Evolutionary conservation across 2,888 invertebrate species (phyloP).

Genomic region (Erebia aethiops): DNA sequence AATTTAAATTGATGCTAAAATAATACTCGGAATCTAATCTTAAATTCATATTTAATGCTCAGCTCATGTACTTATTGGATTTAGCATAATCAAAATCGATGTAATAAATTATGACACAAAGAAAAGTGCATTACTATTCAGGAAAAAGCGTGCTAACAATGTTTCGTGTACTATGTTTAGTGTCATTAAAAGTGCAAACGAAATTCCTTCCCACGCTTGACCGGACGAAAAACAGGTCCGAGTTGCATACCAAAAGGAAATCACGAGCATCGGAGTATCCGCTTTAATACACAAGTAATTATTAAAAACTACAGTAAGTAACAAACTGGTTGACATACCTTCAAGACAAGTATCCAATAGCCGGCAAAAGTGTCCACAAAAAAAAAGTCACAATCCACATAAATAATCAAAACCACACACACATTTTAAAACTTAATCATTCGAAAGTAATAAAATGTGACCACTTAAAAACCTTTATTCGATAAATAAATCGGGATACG

Average conservation of each 20-base stretch:
- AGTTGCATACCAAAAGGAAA: conserved; percentile 74
- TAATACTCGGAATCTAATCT: background rate
- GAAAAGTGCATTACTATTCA: conserved; percentile 1
- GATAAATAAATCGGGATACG: conserved; percentile 37
- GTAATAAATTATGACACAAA: background rate
- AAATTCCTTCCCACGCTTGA: conserved; percentile 75
- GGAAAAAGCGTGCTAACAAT: background rate
- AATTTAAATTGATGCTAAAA: too few relatives aligned
- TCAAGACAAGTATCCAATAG: conserved; percentile 43
- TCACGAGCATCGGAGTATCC: conserved; percentile 53
- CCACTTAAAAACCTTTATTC: conserved; percentile 34
- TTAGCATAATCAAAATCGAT: background rate
- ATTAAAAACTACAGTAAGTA: conserved; percentile 53
- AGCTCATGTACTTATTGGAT: background rate
- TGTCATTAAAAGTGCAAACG: conserved; percentile 53
- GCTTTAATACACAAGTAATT: conserved; percentile 55
- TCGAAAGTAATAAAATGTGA: conserved; percentile 61
- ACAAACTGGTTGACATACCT: conserved; percentile 64
- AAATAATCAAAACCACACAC: conserved; percentile 59
- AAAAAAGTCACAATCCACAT: conserved; percentile 50
- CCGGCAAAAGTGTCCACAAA: conserved; percentile 33
- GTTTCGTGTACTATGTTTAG: background rate
- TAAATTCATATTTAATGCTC: background rate
- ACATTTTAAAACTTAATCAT: conserved; percentile 70
- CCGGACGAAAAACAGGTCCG: conserved; percentile 75